Conservation (phyloP, 2,888 invertebrate species). For the Scotopteryx bipunctaria region DNA sequence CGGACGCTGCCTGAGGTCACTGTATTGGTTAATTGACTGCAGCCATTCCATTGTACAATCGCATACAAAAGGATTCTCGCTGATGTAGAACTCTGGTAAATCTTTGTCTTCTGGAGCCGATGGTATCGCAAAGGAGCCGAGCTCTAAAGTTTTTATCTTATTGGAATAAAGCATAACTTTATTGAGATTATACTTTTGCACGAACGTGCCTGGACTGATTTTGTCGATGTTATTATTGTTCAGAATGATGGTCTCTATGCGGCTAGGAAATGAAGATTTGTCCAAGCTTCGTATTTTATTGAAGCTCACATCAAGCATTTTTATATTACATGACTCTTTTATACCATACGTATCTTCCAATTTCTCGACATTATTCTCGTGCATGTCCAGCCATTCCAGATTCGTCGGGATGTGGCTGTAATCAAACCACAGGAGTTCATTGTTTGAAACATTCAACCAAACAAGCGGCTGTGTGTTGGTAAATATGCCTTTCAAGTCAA, state of each 20-base stretch:
- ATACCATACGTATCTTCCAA: conserved; percentile 89
- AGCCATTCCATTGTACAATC: conserved; percentile 95
- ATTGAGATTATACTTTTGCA: conserved; percentile 87
- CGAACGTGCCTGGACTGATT: conserved; percentile 88
- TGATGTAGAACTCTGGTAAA: conserved; percentile 90
- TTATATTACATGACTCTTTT: conserved; percentile 85
- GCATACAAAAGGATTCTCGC: conserved; percentile 92
- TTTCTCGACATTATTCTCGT: conserved; percentile 89
- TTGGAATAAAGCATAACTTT: conserved; percentile 91
- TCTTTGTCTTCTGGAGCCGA: conserved; percentile 86
- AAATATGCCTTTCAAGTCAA: conserved; percentile 90
- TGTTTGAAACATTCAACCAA: conserved; percentile 92
- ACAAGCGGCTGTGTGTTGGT: conserved; percentile 88
- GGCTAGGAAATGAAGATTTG: conserved; percentile 88
- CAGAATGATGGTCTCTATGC: conserved; percentile 87
- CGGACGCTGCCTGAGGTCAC: conserved; percentile 88
- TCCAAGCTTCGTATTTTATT: conserved; percentile 87
- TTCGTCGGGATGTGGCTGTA: conserved; percentile 90
- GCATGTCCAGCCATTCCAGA: conserved; percentile 92
- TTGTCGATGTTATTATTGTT: conserved; percentile 89
- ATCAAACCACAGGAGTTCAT: conserved; percentile 91
- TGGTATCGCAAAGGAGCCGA: conserved; percentile 87
- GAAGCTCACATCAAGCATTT: conserved; percentile 90
- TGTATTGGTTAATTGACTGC: conserved; percentile 89
- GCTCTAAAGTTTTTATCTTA: conserved; percentile 87